Percentiles rank a stretch among this genome's conserved stretches.
phyloP scores from a whole-genome alignment of 1,140 invertebrate species.

The Myzus persicae region DNA sequence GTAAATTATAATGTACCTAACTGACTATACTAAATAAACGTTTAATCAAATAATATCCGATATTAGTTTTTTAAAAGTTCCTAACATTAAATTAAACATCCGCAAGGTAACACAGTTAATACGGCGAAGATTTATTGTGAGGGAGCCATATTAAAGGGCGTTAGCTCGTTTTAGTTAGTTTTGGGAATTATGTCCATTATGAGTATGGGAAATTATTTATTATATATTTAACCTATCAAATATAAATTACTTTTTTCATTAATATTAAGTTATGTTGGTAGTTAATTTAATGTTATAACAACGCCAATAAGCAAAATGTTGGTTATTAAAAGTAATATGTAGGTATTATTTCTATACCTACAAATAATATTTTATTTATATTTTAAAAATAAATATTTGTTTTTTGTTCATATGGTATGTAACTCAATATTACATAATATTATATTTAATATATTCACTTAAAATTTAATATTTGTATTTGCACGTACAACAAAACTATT shows the following conservation, averaged over 20 bases:
- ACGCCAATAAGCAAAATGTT: not conserved
- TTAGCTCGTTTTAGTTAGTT: slow-evolving; percentile 32
- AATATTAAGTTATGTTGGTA: not conserved
- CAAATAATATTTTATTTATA: no score
- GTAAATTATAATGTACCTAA: not conserved
- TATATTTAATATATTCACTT: no score
- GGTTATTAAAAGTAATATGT: not conserved
- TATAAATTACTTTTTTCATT: slow-evolving; percentile 18
- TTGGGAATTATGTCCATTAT: not conserved
- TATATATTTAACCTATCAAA: not conserved
- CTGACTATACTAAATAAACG: not conserved
- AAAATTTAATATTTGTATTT: not conserved
- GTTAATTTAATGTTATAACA: not conserved
- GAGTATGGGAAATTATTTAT: not conserved
- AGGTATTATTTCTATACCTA: not conserved
- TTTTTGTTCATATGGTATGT: not conserved
- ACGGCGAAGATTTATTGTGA: slow-evolving; percentile 17
- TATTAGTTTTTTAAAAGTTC: slow-evolving; percentile 28
- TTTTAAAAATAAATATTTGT: not conserved
- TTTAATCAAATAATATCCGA: not conserved
- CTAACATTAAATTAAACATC: not conserved
- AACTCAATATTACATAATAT: no score
- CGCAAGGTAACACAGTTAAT: not conserved
- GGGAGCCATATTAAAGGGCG: slow-evolving; percentile 34
- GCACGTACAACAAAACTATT: not conserved